Evolutionary conservation across 2,797 vertebrate species (phyloP), one percentile per base, ranked within the genome.

Genomic region (Oreortyx pictus): DNA sequence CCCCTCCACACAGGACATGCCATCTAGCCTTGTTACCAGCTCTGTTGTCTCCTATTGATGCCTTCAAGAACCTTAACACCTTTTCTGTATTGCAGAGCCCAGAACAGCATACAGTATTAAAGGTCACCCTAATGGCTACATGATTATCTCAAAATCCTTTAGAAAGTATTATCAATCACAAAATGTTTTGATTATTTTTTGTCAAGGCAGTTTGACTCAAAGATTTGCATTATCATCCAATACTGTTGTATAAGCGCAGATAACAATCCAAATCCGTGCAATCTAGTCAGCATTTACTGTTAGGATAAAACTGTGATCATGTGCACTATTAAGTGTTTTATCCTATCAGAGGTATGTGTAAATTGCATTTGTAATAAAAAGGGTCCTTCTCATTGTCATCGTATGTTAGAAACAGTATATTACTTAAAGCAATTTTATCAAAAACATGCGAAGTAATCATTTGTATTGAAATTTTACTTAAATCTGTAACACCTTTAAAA

Each of bases 401-500:
- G 92, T 2, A 23, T 25, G 54, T 90, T 72, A 68, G 47, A 82
- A 83, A 65, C 85, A 20, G 14, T 67, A 29, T 29, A 52, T 29
- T 29, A 52, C 50, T 52, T 90, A 61, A 74, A 77, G 44, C 4
- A 78, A 37, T 31, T 43, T 3, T 31, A 25, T 74, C 89, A 47
- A 95, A 95, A 83, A 92, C 4, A 91, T 7, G 50, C 22, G 73
- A 72, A 35, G 47, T 49, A 70, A 87, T 92, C 88, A 90, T 88
- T 49, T 88, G 5, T 31, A 74, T 14, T 19, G 23, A 90, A 89
- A 67, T 70, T 5, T 44, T 93, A 88, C 71, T 92, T 88, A 52
- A 29, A 52, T 52, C 17, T 29, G 16, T 52, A 37, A 59, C 12
- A 50, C 93, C 95, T 97, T 94, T 76, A 66, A 93, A 89, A 90